Base-by-base conservation (phyloP, 2,888 invertebrate species). In the Balanococcus diminutus region DNA sequence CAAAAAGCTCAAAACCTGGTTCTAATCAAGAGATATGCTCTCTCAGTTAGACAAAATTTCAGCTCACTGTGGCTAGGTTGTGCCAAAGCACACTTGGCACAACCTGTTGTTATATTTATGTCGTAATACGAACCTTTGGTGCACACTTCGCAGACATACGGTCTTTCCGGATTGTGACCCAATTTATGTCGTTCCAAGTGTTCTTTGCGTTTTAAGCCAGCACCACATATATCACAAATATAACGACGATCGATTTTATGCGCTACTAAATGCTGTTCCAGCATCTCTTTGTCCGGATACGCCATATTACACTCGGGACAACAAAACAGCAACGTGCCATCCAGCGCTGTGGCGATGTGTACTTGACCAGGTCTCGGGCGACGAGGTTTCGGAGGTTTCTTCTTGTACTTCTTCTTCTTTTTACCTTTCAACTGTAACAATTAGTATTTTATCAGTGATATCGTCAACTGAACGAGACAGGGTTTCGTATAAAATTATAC, bases 91-190 rank as follows among this genome's bases (percentile, higher is more conserved):
- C n/a, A n/a, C n/a, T n/a, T n/a, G n/a, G n/a, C n/a, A n/a, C n/a
- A n/a, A n/a, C n/a, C n/a, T n/a, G n/a, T n/a, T n/a, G n/a, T n/a
- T n/a, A n/a, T n/a, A n/a, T n/a, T n/a, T n/a, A n/a, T n/a, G n/a
- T n/a, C n/a, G 51, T 1, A 8, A 36, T 75, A 36, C 84, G 88
- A 88, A 87, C 89, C 89, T 87, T 96, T 96, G 89, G 95, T 92
- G 90, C 96, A 96, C 85, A 96, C 95, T 87, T 95, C 94, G 91
- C 96, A 96, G 16, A 95, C 95, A 91, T 95, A 96, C 86, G 96
- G 96, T 88, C 96, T 92, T 90, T 96, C 96, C 0, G 96, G 96
- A 91, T 96, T 96, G 91, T 96, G 96, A 83, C 95, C 95, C 89
- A 96, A 94, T 90, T 96, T 96, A 91, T 96, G 96, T 16, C 96